Base-by-base conservation (phyloP, 2,888 invertebrate genomes). In the Camptogramma bilineatum region DNA sequence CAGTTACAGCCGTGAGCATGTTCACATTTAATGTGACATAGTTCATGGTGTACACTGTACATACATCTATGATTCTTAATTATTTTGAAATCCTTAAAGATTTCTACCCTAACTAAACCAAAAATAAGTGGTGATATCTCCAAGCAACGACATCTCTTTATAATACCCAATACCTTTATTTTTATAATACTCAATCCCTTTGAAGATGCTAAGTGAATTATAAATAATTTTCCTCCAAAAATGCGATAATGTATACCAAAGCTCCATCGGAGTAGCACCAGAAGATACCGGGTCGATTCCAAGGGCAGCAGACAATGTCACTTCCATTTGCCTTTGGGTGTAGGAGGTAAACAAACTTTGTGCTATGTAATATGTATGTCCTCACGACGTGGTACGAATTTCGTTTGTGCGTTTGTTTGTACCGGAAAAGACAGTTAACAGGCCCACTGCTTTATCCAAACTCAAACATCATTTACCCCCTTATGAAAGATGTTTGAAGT, bases 301-400 rank as follows among this genome's bases (percentile, higher is more conserved):
- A 82, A 81, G 85, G 87, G 82, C 85, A 80, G 67, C 80, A 87
- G 86, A 82, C 91, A 90, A 90, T 83, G 91, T 91, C 86, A 91
- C 91, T 87, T 88, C 81, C 83, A 87, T 84, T 85, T 79, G 91
- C 80, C 91, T 87, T 91, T 90, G 86, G 78, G 73, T 68, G 71
- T 72, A 78, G 64, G 78, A 79, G 85, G 88, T 87, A 86, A 89
- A 89, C 80, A 87, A 85, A 87, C 87, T 79, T 76, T 77, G 73
- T 67, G 73, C 53, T 65, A 48, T 60, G 56, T 48, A 56, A 56
- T 47, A 57, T 64, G 39, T 54, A 71, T 71, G 68, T 68, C 60
- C 60, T 59, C 52, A 47, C 54, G 50, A 2, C 50, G 44, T 53
- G 54, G 47, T 52, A 57, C 28, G 28, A 48, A n/a, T 21, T 18